Evolutionary conservation across 2,797 vertebrate genomes (phyloP).

Genomic region (Malurus splendens): DNA sequence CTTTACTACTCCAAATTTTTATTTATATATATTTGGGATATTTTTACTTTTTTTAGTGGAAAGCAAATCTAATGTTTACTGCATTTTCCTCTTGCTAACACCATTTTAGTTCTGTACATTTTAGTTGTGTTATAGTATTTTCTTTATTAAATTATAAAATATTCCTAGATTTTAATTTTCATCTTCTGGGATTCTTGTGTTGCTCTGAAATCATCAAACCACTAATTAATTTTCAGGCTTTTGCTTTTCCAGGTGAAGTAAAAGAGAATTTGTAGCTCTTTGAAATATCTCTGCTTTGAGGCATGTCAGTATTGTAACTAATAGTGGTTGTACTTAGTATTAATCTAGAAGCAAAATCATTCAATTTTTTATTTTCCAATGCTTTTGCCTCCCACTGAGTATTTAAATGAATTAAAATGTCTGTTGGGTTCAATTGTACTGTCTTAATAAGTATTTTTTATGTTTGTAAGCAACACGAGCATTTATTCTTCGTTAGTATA

Average conservation of each 20-base stretch:
- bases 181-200: neutral
- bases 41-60: neutral
- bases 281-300: conserved; percentile 39
- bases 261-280: conserved; percentile 31
- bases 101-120: neutral
- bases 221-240: conserved; percentile 32
- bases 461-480: conserved; percentile 44
- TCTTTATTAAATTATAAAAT: neutral
- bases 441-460: conserved; percentile 72
- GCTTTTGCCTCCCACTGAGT: conserved; percentile 48
- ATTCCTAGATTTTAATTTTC: neutral
- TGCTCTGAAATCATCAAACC: conserved; percentile 20
- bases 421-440: conserved; percentile 67
- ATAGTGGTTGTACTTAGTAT: conserved; percentile 47
- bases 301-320: conserved; percentile 29
- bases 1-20: neutral
- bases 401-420: conserved; percentile 61
- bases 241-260: conserved; percentile 13
- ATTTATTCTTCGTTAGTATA: conserved; percentile 61
- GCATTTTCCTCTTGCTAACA: neutral
- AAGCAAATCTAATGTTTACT: neutral
- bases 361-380: conserved; percentile 57
- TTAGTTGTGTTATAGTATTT: neutral
- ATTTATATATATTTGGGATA: neutral
- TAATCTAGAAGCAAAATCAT: conserved; percentile 63